These are phyloP conservation scores for Oplegnathus fasciatus DNA, from an alignment of 2,113 vertebrate species.

Conservation along the genomic window DNA sequence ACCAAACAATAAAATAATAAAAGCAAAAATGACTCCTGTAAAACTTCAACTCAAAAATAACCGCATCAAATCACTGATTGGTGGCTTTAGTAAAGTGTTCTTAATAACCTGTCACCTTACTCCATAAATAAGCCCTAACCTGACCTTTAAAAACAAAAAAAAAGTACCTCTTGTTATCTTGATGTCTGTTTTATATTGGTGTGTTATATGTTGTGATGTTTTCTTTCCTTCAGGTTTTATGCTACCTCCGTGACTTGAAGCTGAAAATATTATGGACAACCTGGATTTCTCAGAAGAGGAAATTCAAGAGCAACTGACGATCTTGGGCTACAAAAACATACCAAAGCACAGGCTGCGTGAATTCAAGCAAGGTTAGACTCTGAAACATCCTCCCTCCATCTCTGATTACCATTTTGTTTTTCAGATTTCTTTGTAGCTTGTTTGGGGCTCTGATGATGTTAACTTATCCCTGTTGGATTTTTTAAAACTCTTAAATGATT, in stretches of 20 bases:
- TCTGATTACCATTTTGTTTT: neutral
- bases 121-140: neutral
- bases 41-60: neutral
- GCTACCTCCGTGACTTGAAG: neutral
- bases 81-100: neutral
- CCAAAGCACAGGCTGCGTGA: constrained; percentile 78
- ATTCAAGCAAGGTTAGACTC: constrained; percentile 82
- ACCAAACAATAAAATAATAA: neutral
- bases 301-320: constrained; percentile 78
- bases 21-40: neutral
- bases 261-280: constrained; percentile 74
- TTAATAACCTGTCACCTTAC: neutral
- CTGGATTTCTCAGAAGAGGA: constrained; percentile 85
- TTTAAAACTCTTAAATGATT: neutral
- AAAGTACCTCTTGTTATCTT: neutral
- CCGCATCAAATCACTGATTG: neutral
- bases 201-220: neutral
- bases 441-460: neutral
- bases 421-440: neutral
- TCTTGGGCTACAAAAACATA: constrained; percentile 83
- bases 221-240: neutral
- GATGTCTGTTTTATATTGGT: neutral
- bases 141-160: neutral
- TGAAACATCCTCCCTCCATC: neutral
- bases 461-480: neutral